Evolutionary conservation across 2,888 invertebrate species (phyloP).

Genomic region (Drosophila kanekoi): DNA sequence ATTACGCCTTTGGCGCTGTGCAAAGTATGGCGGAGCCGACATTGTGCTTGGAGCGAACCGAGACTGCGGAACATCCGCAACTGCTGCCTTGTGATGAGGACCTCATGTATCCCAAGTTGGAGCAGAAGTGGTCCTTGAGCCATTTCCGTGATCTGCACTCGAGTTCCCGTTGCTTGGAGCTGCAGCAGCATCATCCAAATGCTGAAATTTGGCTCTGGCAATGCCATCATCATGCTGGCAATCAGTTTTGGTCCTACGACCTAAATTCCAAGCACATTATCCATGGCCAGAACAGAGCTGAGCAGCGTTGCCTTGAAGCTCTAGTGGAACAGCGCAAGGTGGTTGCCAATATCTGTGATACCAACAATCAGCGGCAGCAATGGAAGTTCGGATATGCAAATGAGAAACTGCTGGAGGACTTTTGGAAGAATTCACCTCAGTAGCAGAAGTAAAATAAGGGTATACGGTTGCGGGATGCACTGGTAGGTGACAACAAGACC

Average conservation of each 20-base stretch:
- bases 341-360: conserved; percentile 89
- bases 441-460: background rate
- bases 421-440: conserved; percentile 51
- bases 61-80: conserved; percentile 67
- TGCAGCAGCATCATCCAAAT: conserved; percentile 87
- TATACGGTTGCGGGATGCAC: no score
- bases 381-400: conserved; percentile 82
- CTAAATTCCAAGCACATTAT: conserved; percentile 85
- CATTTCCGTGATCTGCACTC: conserved; percentile 79
- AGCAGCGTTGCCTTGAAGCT: conserved; percentile 91
- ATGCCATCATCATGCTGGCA: conserved; percentile 97
- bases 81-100: conserved; percentile 74
- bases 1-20: conserved; percentile 93
- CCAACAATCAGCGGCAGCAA: conserved; percentile 67
- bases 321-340: conserved; percentile 85
- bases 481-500: background rate
- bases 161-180: conserved; percentile 93
- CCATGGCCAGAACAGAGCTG: conserved; percentile 65
- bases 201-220: conserved; percentile 92
- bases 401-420: conserved; percentile 61
- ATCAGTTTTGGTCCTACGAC: conserved; percentile 95
- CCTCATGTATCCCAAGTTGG: conserved; percentile 66
- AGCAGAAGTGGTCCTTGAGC: conserved; percentile 79
- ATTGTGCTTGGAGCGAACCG: conserved; percentile 90
- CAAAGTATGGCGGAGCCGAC: conserved; percentile 87